Evolutionary conservation across 2,113 vertebrate species (phyloP).

Genomic region (Esox niger): DNA sequence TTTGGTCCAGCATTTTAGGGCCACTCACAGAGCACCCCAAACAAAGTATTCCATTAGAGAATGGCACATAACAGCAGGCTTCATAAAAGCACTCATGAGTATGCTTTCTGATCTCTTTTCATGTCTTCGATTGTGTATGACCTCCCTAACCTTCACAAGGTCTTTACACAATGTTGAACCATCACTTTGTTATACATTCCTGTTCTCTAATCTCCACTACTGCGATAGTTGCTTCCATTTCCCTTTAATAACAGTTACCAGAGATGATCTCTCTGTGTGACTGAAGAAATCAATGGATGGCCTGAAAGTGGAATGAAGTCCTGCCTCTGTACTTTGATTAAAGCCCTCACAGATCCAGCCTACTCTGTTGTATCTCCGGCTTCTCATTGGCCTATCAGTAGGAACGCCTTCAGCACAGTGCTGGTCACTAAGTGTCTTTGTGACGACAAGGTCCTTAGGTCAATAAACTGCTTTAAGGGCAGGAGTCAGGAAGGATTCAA

Average conservation of each 20-base stretch:
- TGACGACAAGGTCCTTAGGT: slow-evolving; percentile 23
- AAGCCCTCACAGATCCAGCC: not conserved
- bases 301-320: not conserved
- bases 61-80: too few relatives aligned
- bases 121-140: not conserved
- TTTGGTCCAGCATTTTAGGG: slow-evolving; percentile 10
- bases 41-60: not conserved
- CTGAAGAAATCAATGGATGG: not conserved
- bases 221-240: slow-evolving; percentile 4
- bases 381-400: slow-evolving; percentile 4
- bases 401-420: slow-evolving; percentile 5
- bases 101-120: not conserved
- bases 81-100: not conserved
- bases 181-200: slow-evolving; percentile 15
- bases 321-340: not conserved
- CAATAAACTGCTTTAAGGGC: not conserved
- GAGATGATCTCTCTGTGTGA: not conserved
- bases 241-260: slow-evolving; percentile 19
- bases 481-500: not conserved
- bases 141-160: slow-evolving; percentile 32
- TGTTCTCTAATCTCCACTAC: slow-evolving; percentile 4
- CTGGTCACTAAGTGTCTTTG: not conserved
- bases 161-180: slow-evolving; percentile 27
- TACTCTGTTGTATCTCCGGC: not conserved
- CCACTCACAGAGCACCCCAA: not conserved